Evolutionary conservation across 1,140 invertebrate species (phyloP).

Genomic region (Caenorhabditis brenneri): DNA sequence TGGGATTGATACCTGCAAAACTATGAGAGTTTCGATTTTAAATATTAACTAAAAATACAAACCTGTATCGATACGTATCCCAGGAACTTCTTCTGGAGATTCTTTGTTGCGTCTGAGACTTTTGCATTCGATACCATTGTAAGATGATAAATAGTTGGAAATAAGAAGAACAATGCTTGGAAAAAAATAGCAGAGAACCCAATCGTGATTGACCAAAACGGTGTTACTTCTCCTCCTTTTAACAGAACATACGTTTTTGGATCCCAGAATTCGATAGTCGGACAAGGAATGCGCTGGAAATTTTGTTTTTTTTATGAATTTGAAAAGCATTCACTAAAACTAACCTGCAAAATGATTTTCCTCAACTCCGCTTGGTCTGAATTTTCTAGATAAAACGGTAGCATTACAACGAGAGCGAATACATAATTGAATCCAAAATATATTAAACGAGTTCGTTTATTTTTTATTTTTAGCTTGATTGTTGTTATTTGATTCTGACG

Average conservation of each 20-base stretch:
- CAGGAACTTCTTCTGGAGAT: neutral
- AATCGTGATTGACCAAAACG: neutral
- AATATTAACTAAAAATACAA: neutral
- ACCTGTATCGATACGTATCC: neutral
- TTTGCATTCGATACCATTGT: neutral
- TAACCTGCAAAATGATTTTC: neutral
- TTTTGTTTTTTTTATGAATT: neutral
- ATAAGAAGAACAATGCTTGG: neutral
- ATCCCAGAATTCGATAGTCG: neutral
- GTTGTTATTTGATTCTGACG: neutral
- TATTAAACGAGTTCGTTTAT: neutral
- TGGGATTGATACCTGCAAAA: neutral
- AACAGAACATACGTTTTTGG: neutral
- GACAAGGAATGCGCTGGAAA: conserved; percentile 11
- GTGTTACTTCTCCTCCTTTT: neutral
- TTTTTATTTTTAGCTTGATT: neutral
- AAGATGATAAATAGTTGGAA: neutral
- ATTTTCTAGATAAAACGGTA: conserved; percentile 5
- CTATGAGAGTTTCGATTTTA: too few relatives aligned
- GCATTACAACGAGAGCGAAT: neutral
- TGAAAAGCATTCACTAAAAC: neutral
- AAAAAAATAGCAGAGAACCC: neutral
- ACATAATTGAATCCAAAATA: neutral
- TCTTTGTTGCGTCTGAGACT: neutral
- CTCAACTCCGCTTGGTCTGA: neutral